Conservation (phyloP, 2,888 invertebrate genomes). For the Ferrisia virgata region DNA sequence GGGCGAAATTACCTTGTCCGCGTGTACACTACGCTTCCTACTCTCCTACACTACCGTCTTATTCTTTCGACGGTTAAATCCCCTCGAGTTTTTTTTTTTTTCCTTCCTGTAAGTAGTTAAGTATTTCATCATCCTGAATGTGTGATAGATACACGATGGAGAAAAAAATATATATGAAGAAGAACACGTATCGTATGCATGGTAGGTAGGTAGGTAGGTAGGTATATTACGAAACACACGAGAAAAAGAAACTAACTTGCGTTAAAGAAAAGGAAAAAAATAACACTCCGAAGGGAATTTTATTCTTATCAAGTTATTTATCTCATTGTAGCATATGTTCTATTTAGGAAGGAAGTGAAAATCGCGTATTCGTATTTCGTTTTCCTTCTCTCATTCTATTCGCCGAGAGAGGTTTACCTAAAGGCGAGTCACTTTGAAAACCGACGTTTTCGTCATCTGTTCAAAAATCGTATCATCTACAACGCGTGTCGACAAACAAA, state of each 20-base stretch:
- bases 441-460: background rate
- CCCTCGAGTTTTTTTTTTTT: too few relatives aligned
- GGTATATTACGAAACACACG: background rate
- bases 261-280: background rate
- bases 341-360: background rate
- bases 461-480: too few relatives aligned
- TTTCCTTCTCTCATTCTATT: background rate
- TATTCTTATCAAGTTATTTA: background rate
- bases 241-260: background rate
- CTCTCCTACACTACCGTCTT: too few relatives aligned
- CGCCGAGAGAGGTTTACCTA: background rate
- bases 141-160: background rate
- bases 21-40: background rate
- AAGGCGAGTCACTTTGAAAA: background rate
- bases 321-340: background rate
- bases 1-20: background rate
- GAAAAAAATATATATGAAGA: too few relatives aligned
- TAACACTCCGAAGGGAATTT: background rate
- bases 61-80: too few relatives aligned
- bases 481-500: too few relatives aligned
- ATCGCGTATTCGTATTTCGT: background rate
- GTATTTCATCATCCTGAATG: background rate
- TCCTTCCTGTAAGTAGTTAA: background rate
- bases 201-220: too few relatives aligned
- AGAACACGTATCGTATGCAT: background rate